These are phyloP conservation scores for Chloropsis cyanopogon DNA, from an alignment of 2,113 vertebrate species.

Conservation along the genomic window DNA sequence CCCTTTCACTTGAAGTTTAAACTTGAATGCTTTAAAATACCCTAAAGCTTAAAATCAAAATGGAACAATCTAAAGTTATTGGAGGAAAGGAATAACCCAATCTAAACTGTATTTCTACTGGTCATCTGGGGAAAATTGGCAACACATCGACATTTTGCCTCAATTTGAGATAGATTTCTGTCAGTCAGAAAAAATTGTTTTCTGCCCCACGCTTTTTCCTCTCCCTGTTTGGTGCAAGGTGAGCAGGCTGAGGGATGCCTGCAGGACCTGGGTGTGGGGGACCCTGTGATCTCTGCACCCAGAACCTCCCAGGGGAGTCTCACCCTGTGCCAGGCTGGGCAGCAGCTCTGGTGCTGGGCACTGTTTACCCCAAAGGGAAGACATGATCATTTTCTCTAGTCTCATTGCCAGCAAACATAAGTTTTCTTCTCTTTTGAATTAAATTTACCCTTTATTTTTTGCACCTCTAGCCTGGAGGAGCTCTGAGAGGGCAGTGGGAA, in stretches of 20 bases:
- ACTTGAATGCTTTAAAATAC: neutral
- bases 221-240: neutral
- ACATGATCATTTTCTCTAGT: neutral
- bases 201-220: neutral
- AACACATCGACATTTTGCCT: neutral
- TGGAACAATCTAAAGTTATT: constrained; percentile 21
- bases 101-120: neutral
- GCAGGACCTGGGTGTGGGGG: neutral
- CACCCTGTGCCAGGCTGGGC: neutral
- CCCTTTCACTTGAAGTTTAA: neutral
- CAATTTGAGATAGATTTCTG: neutral
- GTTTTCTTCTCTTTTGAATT: neutral
- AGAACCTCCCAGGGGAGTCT: neutral
- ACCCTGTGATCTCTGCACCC: neutral
- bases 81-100: neutral
- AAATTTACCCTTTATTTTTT: neutral
- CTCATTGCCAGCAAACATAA: neutral
- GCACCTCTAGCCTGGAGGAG: neutral
- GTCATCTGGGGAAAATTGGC: constrained; percentile 19
- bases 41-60: neutral
- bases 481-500: neutral
- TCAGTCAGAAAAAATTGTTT: neutral
- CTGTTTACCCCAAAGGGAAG: neutral
- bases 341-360: neutral
- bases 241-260: neutral